Percentiles rank a stretch among this genome's conserved stretches.
Evolutionary conservation across 2,113 vertebrate species (phyloP).

Genomic region (Paramormyrops kingsleyae): DNA sequence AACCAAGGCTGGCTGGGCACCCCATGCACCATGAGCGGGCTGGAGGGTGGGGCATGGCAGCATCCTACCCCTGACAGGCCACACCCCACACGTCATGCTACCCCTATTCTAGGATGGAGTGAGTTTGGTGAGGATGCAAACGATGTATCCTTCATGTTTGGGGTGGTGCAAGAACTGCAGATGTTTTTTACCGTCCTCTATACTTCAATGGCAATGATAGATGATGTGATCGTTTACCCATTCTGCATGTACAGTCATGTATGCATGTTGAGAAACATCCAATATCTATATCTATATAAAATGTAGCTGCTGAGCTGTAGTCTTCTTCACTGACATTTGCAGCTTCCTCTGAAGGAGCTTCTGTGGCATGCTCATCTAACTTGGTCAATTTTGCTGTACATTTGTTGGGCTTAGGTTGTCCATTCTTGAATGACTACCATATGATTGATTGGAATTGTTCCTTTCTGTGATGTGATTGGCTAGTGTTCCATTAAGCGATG

Average conservation of each 20-base stretch:
- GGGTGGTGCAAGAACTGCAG: neutral
- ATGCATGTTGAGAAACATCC: neutral
- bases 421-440: neutral
- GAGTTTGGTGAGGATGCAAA: neutral
- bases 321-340: neutral
- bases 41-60: too few species aligned
- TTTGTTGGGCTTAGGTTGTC: neutral
- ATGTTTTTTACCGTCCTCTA: neutral
- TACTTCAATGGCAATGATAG: neutral
- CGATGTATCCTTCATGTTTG: neutral
- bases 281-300: too few species aligned
- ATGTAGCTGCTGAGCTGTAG: neutral
- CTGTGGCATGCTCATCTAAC: neutral
- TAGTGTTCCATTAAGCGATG: neutral
- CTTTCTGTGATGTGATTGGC: neutral
- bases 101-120: too few species aligned
- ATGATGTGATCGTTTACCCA: neutral
- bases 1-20: too few species aligned
- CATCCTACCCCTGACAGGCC: too few species aligned
- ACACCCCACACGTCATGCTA: too few species aligned
- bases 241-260: neutral
- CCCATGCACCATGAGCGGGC: too few species aligned
- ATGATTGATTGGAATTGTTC: neutral
- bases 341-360: neutral
- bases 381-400: neutral